Evolutionary conservation across 2,113 vertebrate species (phyloP), one percentile per base, ranked within the genome.

Genomic region (Tachuris rubrigastra): DNA sequence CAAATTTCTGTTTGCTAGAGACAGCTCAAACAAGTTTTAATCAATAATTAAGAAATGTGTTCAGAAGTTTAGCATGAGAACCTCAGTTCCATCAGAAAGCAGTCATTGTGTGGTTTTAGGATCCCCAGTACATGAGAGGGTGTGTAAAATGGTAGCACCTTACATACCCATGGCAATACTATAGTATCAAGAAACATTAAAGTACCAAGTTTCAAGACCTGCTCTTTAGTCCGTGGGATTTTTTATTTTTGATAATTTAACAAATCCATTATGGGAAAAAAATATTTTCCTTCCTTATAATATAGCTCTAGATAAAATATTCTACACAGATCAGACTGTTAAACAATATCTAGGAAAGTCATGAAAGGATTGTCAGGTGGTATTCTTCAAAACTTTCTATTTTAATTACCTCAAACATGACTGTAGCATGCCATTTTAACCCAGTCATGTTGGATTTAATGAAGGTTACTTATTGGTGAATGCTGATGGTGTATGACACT

Each of bases 1-100:
- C 85, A 90, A 94, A 47, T 82, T 59, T 68, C 56, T 90, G 59
- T 79, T 94, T 96, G 60, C 78, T 78, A 63, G 42, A 94, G 73
- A 63, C 50, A 90, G 52, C 42, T 85, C 65, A 84, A 87, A 87
- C 50, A 89, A 94, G 25, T 81, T 90, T 82, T 80, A 82, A 96
- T 94, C 60, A 95, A 78, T 90, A 39, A 72, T 66, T 58, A 55
- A 68, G 71, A 97, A 94, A 75, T 15, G 25, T 46, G 69, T 87
- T 89, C 46, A 49, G 23, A 60, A 46, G 63, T 72, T 46, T 80
- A 42, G 33, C 35, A 53, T 39, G 42, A 85, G 83, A 84, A 80
- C 27, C 30, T 59, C 24, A 24, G 23, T 73, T 89, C 44, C 56
- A 66, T 33, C 62, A 85, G 69, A 75, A 85, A 93, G 58, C 25